These are phyloP conservation scores for Sebastes iracundus DNA, from an alignment of 2,797 vertebrate species.

Conservation along the genomic window DNA sequence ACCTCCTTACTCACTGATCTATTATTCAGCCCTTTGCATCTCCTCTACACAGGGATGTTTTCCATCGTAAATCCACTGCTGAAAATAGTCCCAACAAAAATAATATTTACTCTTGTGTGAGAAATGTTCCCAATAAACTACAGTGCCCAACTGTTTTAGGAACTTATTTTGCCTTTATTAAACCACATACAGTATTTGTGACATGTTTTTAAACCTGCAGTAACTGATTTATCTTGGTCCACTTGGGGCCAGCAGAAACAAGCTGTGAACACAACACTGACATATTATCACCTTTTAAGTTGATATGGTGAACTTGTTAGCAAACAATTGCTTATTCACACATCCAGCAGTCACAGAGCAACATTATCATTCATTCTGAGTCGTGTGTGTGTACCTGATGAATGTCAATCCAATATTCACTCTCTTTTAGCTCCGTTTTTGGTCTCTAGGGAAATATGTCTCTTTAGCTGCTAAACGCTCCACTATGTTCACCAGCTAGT, in stretches of 20 bases:
- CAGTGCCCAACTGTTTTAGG: neutral
- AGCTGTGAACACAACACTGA: neutral
- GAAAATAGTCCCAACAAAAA: neutral
- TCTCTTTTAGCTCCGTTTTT: neutral
- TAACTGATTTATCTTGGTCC: neutral
- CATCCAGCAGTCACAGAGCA: neutral
- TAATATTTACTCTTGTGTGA: neutral
- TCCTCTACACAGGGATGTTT: neutral
- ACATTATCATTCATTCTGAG: neutral
- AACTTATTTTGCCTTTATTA: neutral
- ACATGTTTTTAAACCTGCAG: neutral
- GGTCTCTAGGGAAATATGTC: neutral
- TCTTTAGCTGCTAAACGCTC: neutral
- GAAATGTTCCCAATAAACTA: neutral
- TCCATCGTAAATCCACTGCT: neutral
- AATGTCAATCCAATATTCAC: neutral
- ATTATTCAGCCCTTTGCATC: neutral
- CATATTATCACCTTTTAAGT: neutral
- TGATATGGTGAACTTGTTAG: neutral
- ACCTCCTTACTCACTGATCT: neutral
- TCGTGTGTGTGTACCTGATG: neutral
- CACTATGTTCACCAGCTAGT: neutral
- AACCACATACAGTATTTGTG: neutral
- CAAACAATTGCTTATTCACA: neutral
- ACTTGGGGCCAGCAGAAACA: neutral